Conservation (phyloP, 2,797 vertebrate species). For the Smutsia gigantea region DNA sequence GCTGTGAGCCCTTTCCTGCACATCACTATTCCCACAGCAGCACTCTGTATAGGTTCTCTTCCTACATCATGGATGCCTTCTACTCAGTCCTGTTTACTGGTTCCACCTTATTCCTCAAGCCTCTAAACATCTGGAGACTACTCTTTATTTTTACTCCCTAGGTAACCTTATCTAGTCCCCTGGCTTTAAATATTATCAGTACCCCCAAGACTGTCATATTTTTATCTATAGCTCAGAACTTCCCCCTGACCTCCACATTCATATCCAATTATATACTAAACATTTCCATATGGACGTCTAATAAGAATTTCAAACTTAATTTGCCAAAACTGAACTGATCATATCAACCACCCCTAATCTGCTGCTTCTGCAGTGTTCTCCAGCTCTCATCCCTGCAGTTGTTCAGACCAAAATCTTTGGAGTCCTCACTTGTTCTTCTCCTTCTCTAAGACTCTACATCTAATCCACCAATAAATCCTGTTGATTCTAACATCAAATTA, state of each 20-base stretch:
- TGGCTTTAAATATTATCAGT: background rate
- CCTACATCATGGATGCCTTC: background rate
- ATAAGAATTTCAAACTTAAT: background rate
- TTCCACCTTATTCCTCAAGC: background rate
- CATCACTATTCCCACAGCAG: background rate
- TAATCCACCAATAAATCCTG: background rate
- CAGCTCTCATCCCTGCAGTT: background rate
- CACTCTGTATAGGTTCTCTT: background rate
- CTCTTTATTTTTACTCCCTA: background rate
- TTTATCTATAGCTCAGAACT: background rate
- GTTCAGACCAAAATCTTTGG: background rate
- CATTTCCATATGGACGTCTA: background rate
- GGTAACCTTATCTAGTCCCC: background rate
- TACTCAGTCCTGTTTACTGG: background rate
- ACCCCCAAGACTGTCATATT: background rate
- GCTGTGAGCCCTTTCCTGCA: background rate
- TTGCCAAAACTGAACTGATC: conserved; percentile 19
- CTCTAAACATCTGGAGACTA: background rate
- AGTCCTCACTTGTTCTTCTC: background rate
- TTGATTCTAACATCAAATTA: background rate
- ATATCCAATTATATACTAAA: background rate
- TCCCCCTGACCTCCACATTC: background rate
- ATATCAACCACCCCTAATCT: background rate
- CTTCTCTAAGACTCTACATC: background rate
- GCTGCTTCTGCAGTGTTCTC: background rate